phyloP scores from a whole-genome alignment of 2,113 vertebrate genomes.

The Herpetotheres cachinnans region DNA sequence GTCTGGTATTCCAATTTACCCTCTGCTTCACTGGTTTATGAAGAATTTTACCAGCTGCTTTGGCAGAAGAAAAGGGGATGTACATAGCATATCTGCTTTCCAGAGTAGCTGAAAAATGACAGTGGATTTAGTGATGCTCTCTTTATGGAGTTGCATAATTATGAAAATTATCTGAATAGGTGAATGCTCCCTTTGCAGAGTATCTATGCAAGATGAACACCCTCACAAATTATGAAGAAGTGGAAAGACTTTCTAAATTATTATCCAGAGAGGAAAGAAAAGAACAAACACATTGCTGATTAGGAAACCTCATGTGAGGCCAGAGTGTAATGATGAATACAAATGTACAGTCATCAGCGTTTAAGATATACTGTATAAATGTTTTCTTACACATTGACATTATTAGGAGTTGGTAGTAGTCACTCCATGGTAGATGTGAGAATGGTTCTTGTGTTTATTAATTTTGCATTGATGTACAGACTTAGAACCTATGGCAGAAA shows the following conservation, averaged over 20 bases:
- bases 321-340: background rate
- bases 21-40: slow-evolving; percentile 25
- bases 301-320: background rate
- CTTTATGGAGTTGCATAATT: background rate
- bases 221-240: background rate
- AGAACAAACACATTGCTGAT: background rate
- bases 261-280: background rate
- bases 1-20: slow-evolving; percentile 19
- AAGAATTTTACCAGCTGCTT: slow-evolving; percentile 14
- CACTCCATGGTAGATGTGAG: background rate
- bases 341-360: background rate
- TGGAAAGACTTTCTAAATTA: background rate
- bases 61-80: background rate
- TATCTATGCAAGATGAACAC: background rate
- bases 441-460: background rate
- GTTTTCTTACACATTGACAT: background rate
- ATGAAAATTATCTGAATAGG: background rate
- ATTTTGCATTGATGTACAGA: background rate
- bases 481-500: background rate
- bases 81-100: background rate
- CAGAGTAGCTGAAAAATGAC: background rate
- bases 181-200: background rate
- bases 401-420: background rate
- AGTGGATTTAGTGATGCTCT: background rate
- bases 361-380: background rate